Conservation (phyloP, 1,140 invertebrate species). For the Idris sp. region DNA sequence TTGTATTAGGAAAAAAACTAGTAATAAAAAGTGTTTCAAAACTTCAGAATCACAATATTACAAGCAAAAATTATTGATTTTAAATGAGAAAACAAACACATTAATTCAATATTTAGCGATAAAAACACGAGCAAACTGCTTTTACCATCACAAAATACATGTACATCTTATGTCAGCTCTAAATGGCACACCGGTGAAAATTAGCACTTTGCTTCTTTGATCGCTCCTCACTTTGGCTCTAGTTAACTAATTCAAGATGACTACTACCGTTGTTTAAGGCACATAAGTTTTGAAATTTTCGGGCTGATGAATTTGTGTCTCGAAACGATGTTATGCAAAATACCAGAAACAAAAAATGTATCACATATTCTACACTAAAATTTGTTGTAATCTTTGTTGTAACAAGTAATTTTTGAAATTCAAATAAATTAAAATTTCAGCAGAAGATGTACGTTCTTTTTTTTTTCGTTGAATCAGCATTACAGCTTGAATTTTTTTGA, state of each 20-base stretch:
- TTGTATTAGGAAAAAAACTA: too few relatives aligned
- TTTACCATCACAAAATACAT: too few relatives aligned
- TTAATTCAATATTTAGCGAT: too few relatives aligned
- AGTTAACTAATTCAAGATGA: slow-evolving; percentile 31
- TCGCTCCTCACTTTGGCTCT: slow-evolving; percentile 19
- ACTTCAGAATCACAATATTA: too few relatives aligned
- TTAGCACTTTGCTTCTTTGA: slow-evolving; percentile 30
- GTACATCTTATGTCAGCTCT: slow-evolving; percentile 1
- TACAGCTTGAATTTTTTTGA: slow-evolving; percentile 30
- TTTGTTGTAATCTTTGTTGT: background rate
- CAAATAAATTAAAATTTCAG: too few relatives aligned
- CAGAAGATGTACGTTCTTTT: background rate
- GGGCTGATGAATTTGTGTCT: slow-evolving; percentile 14
- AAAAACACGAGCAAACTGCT: too few relatives aligned
- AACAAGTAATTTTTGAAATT: background rate
- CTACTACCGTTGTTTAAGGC: slow-evolving; percentile 15
- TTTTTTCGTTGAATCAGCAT: slow-evolving; percentile 1
- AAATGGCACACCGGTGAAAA: slow-evolving; percentile 10
- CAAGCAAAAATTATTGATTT: too few relatives aligned
- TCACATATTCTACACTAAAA: too few relatives aligned
- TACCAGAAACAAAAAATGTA: too few relatives aligned
- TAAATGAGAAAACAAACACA: too few relatives aligned
- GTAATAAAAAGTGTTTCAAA: too few relatives aligned
- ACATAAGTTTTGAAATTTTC: slow-evolving; percentile 15
- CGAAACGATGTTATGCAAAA: background rate